Percentiles rank a stretch among this genome's conserved stretches.
Evolutionary conservation across 1,140 invertebrate genomes (phyloP).

Genomic region (Hyles vespertilio): DNA sequence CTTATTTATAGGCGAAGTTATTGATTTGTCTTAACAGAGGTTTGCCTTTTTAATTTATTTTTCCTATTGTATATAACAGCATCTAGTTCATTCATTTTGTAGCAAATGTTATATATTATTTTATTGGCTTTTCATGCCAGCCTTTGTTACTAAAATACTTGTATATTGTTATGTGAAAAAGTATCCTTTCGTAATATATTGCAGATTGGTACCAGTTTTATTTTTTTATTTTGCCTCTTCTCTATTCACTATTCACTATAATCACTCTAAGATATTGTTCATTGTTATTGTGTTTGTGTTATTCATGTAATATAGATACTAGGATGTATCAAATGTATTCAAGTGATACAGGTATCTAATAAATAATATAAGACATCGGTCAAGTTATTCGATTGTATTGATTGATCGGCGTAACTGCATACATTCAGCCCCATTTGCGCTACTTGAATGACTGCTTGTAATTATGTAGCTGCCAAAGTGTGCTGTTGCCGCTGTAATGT

Average conservation of each 20-base stretch:
- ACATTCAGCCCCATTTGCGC: too few relatives aligned
- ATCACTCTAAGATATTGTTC: too few relatives aligned
- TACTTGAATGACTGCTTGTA: too few relatives aligned
- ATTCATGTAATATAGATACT: too few relatives aligned
- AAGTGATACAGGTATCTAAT: too few relatives aligned
- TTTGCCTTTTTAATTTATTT: slow-evolving; percentile 31
- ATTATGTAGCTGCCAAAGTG: too few relatives aligned
- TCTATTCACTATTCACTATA: neutral
- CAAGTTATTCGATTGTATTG: too few relatives aligned
- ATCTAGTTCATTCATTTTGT: slow-evolving; percentile 49
- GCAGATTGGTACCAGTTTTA: slow-evolving; percentile 41
- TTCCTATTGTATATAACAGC: slow-evolving; percentile 58
- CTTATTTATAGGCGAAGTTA: slow-evolving; percentile 38
- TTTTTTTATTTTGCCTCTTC: neutral
- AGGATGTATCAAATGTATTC: too few relatives aligned
- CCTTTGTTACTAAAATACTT: slow-evolving; percentile 47
- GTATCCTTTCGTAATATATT: slow-evolving; percentile 47
- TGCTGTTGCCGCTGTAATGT: too few relatives aligned
- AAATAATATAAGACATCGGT: too few relatives aligned
- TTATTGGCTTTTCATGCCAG: slow-evolving; percentile 46
- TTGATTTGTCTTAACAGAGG: slow-evolving; percentile 47
- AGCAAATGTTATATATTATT: slow-evolving; percentile 38
- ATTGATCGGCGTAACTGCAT: too few relatives aligned
- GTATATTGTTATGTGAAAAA: slow-evolving; percentile 57
- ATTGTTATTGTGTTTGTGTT: too few relatives aligned